Evolutionary conservation across 2,797 vertebrate genomes (phyloP), one percentile per base, ranked within the genome.

Genomic region (Nyctibius grandis): DNA sequence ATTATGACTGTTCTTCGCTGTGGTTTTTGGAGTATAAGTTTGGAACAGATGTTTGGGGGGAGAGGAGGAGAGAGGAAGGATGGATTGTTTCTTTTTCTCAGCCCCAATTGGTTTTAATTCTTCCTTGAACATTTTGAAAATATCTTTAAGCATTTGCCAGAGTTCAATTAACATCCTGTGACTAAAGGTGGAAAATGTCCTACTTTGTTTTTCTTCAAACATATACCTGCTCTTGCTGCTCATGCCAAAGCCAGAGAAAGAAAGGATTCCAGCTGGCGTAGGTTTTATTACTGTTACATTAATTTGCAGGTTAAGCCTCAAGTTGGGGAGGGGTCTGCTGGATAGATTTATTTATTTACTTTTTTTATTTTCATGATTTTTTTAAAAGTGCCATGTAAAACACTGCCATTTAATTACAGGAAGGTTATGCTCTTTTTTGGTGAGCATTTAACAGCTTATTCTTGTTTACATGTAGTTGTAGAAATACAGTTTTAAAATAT

Each of bases 81-180:
- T 80, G 60, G 87, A 92, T 95, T 97, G 95, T 98, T 98, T 98
- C 97, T 96, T 94, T 97, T 80, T 97, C 96, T 97, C 97, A 97
- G 97, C 97, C 97, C 97, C 98, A 98, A 99, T 98, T 98, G 98
- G 97, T 98, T 98, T 97, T 98, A 98, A 98, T 98, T 98, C 91
- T 96, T 98, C 97, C 97, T 98, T 98, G 97, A 98, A 97, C 98
- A 93, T 97, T 98, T 91, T 95, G 91, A 85, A 93, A 97, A 89
- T 95, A 97, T 97, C 98, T 98, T 99, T 98, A 97, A 99, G 99
- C 98, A 97, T 98, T 98, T 98, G 98, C 98, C 98, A 99, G 98
- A 98, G 97, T 98, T 98, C 98, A 98, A 97, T 99, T 98, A 98
- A 98, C 97, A 98, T 99, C 98, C 98, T 97, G 95, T 98, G 97